Base-by-base conservation (phyloP, 2,888 invertebrate species). In the Volucella bombylans region DNA sequence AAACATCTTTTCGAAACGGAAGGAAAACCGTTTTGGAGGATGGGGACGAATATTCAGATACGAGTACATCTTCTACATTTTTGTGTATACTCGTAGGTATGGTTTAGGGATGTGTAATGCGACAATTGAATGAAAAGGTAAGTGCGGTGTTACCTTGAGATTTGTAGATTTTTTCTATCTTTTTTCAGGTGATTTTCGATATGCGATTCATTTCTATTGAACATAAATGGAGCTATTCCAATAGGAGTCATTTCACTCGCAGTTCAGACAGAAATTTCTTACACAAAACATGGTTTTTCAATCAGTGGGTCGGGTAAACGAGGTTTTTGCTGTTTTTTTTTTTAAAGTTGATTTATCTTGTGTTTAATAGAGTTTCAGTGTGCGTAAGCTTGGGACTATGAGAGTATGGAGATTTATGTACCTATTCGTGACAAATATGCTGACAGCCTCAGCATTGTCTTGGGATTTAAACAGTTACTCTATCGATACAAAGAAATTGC, bases 21-120 rank as follows among this genome's bases (percentile, higher is more conserved):
- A 67, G 41, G 65, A 73, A 73, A 79, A 64, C 65, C 73, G 54
- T 61, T 73, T 79, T 73, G 61, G 57, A 31, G 31, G 4, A 31
- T 31, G 31, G 6, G 31, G 31, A 31, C 6, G 6, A 31, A 31
- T 31, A 6, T 31, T 31, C 31, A 31, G 31, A 31, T 31, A 31
- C 31, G 31, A 54, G 73, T 73, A 73, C 76, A 59, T 61, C 76
- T 68, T 54, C 4, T 41, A 59, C 15, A 41, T 8, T 11, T 31
- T 6, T 31, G 6, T 11, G 50, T 47, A 59, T 31, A 3, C 18
- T 23, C 18, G 18, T 23, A 59, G 18, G 49, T 4, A 18, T 14
- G 47, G n/a, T 38, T 38, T 18, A 59, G 50, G 57, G 15, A 57
- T 43, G 9, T 6, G 10, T 15, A 45, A 54, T 41, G 43, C 47